Base-by-base conservation (phyloP, 2,888 invertebrate species). In the Caenorhabditis japonica region DNA sequence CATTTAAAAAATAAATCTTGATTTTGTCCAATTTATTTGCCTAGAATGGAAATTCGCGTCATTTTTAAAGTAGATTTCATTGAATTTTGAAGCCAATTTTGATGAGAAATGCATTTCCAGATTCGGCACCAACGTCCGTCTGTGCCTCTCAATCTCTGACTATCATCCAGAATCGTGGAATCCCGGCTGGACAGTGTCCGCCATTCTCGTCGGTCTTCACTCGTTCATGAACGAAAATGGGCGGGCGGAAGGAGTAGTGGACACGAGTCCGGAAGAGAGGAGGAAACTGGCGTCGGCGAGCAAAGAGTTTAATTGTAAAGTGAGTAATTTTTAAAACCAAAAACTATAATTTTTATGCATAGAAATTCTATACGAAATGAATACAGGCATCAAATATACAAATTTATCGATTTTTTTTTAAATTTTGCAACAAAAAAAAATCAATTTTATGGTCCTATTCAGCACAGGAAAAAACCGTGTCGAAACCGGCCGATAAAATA, bases 81-180 rank as follows among this genome's bases (percentile, higher is more conserved):
- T n/a, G n/a, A n/a, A n/a, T n/a, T n/a, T 34, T n/a, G 23, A 17
- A 7, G 13, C 10, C 7, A 13, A n/a, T 12, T 10, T 15, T 13
- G 10, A 33, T 34, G 19, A 47, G 3, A 13, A 5, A 36, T 39
- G 21, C 23, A 13, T 12, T 55, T 59, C 17, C 43, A 77, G 77
- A 4, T 80, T 80, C 59, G 61, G 80, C 38, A 78, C 81, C 8
- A 87, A 87, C 64, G 77, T 75, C 75, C 89, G 90, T 62, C 81
- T 99, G 75, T 99, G 99, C 90, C 91, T 99, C 80, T 97, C 96
- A 81, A 99, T 93, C 81, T 93, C 93, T 61, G 95, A 96, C 89
- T 96, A 93, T 88, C 96, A 96, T 89, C 95, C 95, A 0, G 97
- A 99, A 88, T 95, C 96, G 2, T 99, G 99, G 99, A 99, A 99